Evolutionary conservation across 2,113 vertebrate species (phyloP).

Genomic region (Zapus hudsonius): DNA sequence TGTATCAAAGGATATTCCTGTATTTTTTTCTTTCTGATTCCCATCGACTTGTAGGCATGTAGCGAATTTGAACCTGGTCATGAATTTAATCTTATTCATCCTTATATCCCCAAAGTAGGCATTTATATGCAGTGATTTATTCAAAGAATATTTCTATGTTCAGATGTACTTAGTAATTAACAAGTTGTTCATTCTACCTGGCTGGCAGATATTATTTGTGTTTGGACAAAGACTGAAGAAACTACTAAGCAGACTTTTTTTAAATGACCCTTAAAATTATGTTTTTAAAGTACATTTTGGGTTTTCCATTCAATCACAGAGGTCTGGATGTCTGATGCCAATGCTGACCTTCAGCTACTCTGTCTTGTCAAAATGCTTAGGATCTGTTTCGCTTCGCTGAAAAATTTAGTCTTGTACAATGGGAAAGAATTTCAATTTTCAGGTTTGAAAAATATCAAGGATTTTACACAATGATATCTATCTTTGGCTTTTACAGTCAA

Average conservation of each 20-base stretch:
- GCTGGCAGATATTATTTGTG: background rate
- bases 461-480: slow-evolving; percentile 85
- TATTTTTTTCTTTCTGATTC: background rate
- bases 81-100: background rate
- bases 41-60: background rate
- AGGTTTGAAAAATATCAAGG: slow-evolving; percentile 78
- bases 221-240: background rate
- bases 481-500: slow-evolving; percentile 92
- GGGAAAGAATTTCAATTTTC: slow-evolving; percentile 52
- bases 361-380: slow-evolving; percentile 12
- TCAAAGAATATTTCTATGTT: background rate
- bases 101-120: too few species aligned
- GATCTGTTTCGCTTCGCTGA: background rate
- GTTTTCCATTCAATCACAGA: background rate
- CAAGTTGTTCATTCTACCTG: background rate
- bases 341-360: background rate
- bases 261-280: background rate
- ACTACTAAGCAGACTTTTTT: background rate
- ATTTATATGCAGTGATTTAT: too few species aligned
- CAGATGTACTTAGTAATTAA: background rate
- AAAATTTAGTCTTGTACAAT: slow-evolving; percentile 4
- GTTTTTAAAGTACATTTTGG: background rate
- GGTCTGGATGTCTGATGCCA: background rate
- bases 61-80: background rate
- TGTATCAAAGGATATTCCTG: background rate